A percentile compares a stretch with the other conserved stretches of the same genome.
Evolutionary conservation across 1,140 invertebrate species (phyloP).

Genomic region (Trachymyrmex septentrionalis): DNA sequence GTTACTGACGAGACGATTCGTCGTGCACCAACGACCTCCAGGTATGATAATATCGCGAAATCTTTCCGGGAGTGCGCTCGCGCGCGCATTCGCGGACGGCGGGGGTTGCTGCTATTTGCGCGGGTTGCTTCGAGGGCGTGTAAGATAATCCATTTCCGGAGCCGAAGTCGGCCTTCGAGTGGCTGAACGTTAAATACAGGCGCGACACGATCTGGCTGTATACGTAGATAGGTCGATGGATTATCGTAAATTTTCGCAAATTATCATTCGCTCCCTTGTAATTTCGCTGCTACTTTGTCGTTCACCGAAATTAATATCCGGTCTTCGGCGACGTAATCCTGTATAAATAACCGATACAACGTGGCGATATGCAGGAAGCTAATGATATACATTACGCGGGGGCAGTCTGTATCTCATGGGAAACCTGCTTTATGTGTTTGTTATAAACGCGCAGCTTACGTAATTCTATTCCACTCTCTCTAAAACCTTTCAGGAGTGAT

Average conservation of each 20-base stretch:
- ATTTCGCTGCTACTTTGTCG: conserved; percentile 13
- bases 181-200: conserved; percentile 23
- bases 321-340: neutral
- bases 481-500: no score
- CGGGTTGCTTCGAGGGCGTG: conserved; percentile 29
- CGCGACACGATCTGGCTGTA: conserved; percentile 26
- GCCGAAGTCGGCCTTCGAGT: neutral
- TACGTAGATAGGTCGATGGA: neutral
- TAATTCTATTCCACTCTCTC: neutral
- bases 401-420: neutral
- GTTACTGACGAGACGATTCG: conserved; percentile 63
- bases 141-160: conserved; percentile 30
- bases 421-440: neutral
- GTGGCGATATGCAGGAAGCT: neutral
- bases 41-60: conserved; percentile 63
- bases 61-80: conserved; percentile 43
- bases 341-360: conserved; percentile 26
- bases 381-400: conserved; percentile 17
- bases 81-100: conserved; percentile 22
- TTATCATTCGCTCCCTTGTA: neutral
- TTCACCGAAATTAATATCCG: conserved; percentile 34
- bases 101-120: conserved; percentile 41
- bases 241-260: conserved; percentile 29
- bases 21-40: conserved; percentile 60
- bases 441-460: neutral